Evolutionary conservation across 1,140 invertebrate species (phyloP), one percentile per base, ranked within the genome.

Genomic region (Bombus waltoni): DNA sequence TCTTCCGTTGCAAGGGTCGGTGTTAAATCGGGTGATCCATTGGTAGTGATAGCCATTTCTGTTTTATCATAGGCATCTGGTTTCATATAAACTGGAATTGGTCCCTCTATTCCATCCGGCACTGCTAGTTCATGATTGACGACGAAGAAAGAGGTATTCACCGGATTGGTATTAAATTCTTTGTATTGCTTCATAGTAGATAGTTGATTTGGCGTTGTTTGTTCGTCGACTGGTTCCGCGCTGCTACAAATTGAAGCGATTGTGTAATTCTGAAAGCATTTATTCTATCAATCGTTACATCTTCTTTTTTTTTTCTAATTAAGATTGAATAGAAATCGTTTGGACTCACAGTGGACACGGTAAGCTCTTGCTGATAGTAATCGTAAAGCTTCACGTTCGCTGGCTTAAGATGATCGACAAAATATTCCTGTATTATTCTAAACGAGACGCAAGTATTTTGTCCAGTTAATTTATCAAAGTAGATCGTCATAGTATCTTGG

Each of bases 381-480:
- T 98, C 97, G 81, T 96, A 96, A 5, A 98, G 94, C 83, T 95
- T 96, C 25, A 97, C 96, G 77, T 96, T 95, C 0, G 96, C 97
- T 1, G 97, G 96, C 89, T 96, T 96, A 2, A 96, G 96, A 73
- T 90, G 91, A 15, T 95, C 94, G 18, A 95, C 93, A 1, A 95
- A 79, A 35, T 92, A 93, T 76, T 95, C 93, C 53, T 94, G 91
- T 5, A 94, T 94, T 1, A 96, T 96, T 0, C 95, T 94, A 28
- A 96, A 95, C 47, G 95, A 95, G 9, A 96, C 88, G 15, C 94
- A 94, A 65, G 94, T 96, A 87, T 95, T 96, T 68, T 95, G 92
- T 44, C 93, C 89, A 0, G 95, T 94, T 5, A 96, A 83, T 84
- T 94, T 95, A 72, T 95, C 95, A 68, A 96, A 94, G 88, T 96